Conservation (phyloP, 2,113 vertebrate genomes). For the Laticauda laticaudata region DNA sequence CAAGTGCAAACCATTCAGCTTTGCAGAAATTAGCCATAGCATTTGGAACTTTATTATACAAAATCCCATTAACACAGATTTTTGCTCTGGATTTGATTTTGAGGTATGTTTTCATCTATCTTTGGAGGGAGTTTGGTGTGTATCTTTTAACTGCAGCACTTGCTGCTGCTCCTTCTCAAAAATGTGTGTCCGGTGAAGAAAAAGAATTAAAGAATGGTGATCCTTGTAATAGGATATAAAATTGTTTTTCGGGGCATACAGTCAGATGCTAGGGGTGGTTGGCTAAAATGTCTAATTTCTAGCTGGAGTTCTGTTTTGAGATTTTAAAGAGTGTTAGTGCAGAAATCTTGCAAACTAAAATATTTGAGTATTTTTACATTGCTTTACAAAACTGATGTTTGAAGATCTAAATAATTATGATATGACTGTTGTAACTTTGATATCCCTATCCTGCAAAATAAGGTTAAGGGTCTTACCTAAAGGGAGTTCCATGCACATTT, state of each 20-base stretch:
- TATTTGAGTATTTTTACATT: not conserved
- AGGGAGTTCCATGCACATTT: not conserved
- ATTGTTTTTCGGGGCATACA: not conserved
- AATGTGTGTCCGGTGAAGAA: not conserved
- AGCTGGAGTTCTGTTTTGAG: not conserved
- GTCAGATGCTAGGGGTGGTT: not conserved
- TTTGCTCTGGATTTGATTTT: not conserved
- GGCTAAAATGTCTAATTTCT: not conserved
- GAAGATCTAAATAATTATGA: not conserved
- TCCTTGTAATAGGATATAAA: not conserved
- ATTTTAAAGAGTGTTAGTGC: not conserved
- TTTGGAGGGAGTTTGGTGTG: no score
- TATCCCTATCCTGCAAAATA: not conserved
- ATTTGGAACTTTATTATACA: not conserved
- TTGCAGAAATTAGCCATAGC: not conserved
- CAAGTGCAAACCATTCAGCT: not conserved
- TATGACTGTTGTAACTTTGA: not conserved
- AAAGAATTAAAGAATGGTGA: not conserved
- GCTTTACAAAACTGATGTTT: not conserved
- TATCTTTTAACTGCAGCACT: not conserved
- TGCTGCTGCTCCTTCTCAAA: not conserved
- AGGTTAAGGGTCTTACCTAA: not conserved
- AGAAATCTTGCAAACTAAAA: not conserved
- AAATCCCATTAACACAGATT: not conserved
- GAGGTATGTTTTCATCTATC: not conserved